Conservation (phyloP, 2,888 invertebrate genomes). For the Thysanoteuthis rhombus region DNA sequence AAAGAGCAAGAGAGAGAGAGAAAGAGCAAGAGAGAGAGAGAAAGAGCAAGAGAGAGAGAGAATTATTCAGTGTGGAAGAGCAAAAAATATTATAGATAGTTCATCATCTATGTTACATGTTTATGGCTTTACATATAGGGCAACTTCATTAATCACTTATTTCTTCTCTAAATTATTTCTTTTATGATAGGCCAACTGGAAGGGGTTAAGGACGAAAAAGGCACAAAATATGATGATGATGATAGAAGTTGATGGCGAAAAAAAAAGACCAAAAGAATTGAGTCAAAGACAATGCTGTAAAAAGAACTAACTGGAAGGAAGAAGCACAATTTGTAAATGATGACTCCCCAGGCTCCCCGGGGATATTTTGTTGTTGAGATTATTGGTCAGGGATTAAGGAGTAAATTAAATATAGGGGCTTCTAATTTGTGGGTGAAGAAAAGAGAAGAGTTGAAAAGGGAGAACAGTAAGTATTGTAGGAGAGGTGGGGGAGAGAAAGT, state of each 20-base stretch:
- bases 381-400: conserved; percentile 12
- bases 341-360: background rate
- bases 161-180: background rate
- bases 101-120: background rate
- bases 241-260: background rate
- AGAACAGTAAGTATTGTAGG: background rate
- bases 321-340: background rate
- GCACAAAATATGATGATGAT: background rate
- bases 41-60: background rate
- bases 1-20: no score
- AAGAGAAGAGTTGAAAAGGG: background rate
- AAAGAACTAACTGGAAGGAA: no score
- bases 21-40: no score
- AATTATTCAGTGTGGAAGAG: no score
- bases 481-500: no score
- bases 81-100: background rate
- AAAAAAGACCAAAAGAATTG: no score
- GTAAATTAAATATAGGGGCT: background rate
- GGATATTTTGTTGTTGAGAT: background rate
- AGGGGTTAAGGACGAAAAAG: background rate
- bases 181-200: background rate
- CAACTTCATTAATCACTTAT: background rate
- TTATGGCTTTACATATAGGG: background rate
- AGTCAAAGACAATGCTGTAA: no score
- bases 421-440: background rate